Base-by-base conservation (phyloP, 1,140 invertebrate genomes). In the Oreohelix idahoensis region DNA sequence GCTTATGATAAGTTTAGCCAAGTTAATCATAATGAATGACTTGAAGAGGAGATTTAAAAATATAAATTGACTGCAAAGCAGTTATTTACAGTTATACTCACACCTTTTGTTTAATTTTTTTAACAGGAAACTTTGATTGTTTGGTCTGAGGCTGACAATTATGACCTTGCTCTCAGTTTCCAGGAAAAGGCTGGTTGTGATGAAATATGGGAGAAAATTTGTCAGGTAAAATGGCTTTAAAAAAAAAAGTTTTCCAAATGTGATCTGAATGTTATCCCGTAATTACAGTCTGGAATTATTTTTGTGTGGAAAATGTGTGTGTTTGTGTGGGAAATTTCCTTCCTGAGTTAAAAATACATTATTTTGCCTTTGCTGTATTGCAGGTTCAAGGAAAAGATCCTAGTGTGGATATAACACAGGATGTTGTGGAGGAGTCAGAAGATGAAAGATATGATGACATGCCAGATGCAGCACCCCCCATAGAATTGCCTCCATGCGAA, bases 121-220 rank as follows among this genome's bases (percentile, higher is more conserved):
- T 35, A 93, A 73, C 89, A 95, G 95, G 98, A 99, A 92, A 99
- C 98, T 51, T 93, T 99, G 83, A 99, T 99, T 92, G 98, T 99
- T n/a, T 99, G 99, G 99, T 99, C 98, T 23, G 98, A 99, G 94
- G 97, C 97, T 83, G 98, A 99, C 90, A 98, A 99, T 92, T 99
- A 98, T 93, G 98, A 99, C 93, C 94, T 99, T 89, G 99, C 99
- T 66, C 93, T 99, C 85, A 99, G 98, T 94, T 99, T 99, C 94
- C 99, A 99, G 95, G 98, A 99, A 93, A 99, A 99, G 93, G 97
- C 96, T 84, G 98, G 99, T 91, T 99, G 99, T 94, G 98, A 99
- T 95, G 98, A 99, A 93, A 99, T 99, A 88, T 99, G 98, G 98
- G 98, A 98, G 89, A 99, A 99, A 94, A 99, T 99, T 90, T 99